These are phyloP conservation scores for Alosa sapidissima DNA, from an alignment of 2,797 vertebrate species.

Conservation along the genomic window DNA sequence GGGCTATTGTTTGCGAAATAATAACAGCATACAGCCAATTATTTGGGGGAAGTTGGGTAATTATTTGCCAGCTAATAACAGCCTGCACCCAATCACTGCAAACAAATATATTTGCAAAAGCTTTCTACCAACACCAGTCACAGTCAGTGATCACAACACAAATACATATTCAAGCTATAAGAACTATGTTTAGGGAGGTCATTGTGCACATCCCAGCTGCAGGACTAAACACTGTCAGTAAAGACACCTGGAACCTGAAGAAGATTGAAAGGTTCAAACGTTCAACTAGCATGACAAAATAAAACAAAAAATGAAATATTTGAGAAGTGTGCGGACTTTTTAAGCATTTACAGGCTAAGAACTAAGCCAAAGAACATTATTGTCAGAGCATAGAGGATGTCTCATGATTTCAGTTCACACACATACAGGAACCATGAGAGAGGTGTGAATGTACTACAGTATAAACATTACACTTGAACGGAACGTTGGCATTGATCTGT, in stretches of 20 bases:
- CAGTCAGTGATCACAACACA: not conserved
- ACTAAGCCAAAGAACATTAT: not conserved
- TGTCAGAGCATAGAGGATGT: not conserved
- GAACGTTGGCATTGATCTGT: not conserved
- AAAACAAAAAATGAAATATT: no score
- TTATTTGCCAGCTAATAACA: not conserved
- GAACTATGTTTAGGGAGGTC: no score
- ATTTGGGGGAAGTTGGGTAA: no score
- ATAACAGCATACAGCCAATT: not conserved
- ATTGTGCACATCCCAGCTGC: no score
- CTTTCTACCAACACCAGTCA: not conserved
- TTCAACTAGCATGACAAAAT: no score
- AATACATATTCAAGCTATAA: not conserved
- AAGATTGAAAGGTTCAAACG: no score
- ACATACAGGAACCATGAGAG: not conserved
- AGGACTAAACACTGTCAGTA: no score
- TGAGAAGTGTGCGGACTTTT: no score
- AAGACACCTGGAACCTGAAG: no score
- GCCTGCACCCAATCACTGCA: not conserved
- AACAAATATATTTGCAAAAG: not conserved
- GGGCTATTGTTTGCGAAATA: not conserved
- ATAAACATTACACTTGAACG: not conserved
- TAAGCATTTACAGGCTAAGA: no score
- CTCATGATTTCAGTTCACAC: not conserved
- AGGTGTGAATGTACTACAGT: not conserved